phyloP scores from a whole-genome alignment of 2,888 invertebrate species.

The Deilephila porcellus region DNA sequence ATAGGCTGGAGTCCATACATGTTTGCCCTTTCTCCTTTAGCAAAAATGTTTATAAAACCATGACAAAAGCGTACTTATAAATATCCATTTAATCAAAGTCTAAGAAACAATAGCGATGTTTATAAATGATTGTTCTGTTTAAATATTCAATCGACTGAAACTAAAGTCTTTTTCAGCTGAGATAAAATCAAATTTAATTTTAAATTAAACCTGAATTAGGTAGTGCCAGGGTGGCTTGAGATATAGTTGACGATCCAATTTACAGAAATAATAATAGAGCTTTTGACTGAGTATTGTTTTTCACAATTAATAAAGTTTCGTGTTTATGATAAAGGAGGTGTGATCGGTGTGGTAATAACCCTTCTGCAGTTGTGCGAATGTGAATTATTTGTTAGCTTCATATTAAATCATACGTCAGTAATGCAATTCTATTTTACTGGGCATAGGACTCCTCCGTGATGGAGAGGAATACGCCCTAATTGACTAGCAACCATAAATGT shows the following conservation, averaged over 20 bases:
- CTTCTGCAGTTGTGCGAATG: too few species aligned
- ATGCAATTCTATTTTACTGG: too few species aligned
- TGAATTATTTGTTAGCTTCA: too few species aligned
- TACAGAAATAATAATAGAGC: not conserved
- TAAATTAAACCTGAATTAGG: not conserved
- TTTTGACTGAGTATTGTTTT: not conserved
- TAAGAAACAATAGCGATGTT: not conserved
- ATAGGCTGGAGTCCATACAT: too few species aligned
- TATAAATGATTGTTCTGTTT: not conserved
- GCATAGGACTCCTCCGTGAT: too few species aligned
- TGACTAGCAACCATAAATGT: too few species aligned
- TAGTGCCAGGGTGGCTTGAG: not conserved
- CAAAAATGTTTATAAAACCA: too few species aligned
- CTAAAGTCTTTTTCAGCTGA: not conserved
- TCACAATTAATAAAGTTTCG: not conserved
- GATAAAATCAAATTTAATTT: not conserved
- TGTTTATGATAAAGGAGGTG: too few species aligned
- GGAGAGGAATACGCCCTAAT: too few species aligned
- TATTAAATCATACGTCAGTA: too few species aligned
- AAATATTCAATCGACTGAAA: not conserved
- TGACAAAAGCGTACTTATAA: not conserved
- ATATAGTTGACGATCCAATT: not conserved
- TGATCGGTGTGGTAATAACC: too few species aligned
- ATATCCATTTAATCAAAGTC: not conserved
- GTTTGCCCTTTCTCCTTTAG: too few species aligned